These are phyloP conservation scores for Lethocerus indicus DNA, from an alignment of 1,140 invertebrate genomes.

Conservation along the genomic window DNA sequence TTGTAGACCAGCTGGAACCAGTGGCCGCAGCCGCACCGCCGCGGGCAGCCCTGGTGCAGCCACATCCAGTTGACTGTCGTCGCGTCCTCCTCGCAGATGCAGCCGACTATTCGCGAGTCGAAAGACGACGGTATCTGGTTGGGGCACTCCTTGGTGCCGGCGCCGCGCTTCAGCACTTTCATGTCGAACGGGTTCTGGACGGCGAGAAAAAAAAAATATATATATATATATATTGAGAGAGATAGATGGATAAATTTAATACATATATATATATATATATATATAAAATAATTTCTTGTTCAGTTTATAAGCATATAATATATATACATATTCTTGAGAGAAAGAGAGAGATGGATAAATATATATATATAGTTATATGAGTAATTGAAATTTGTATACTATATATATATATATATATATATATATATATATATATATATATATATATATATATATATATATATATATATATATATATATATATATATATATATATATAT, in stretches of 20 bases:
- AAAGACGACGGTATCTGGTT: slow-evolving; percentile 80
- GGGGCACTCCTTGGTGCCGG: slow-evolving; percentile 70
- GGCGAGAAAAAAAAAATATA: neutral
- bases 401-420: too few species aligned
- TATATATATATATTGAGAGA: neutral
- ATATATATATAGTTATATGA: too few species aligned
- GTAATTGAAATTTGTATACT: too few species aligned
- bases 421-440: neutral
- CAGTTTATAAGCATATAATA: too few species aligned
- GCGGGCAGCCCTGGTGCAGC: slow-evolving; percentile 71
- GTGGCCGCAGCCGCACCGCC: slow-evolving; percentile 86
- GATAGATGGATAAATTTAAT: neutral
- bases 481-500: neutral
- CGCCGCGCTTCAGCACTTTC: slow-evolving; percentile 56
- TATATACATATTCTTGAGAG: too few species aligned
- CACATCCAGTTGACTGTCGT: slow-evolving; percentile 83
- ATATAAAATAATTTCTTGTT: too few species aligned
- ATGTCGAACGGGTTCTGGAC: slow-evolving; percentile 76
- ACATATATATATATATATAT: neutral
- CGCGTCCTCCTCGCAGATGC: slow-evolving; percentile 89
- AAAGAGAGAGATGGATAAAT: too few species aligned
- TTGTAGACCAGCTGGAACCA: slow-evolving; percentile 71
- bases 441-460: neutral
- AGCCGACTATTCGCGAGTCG: slow-evolving; percentile 80
- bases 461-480: neutral